These are phyloP conservation scores for human DNA, from an alignment of 2,113 vertebrate species.

Conservation along the genomic window DNA sequence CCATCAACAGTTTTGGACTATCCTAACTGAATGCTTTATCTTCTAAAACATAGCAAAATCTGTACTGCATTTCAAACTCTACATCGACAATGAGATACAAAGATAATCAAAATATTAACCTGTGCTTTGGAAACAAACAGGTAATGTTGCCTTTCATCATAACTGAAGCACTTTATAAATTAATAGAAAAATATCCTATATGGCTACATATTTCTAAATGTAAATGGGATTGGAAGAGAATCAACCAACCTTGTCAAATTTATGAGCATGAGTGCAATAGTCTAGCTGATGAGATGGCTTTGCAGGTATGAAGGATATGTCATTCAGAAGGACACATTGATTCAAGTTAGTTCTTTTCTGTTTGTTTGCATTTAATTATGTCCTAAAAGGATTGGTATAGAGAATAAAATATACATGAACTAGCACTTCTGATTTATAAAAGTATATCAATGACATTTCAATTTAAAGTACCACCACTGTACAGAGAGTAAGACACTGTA, in stretches of 20 bases:
- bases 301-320: conserved; percentile 67
- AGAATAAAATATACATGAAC: conserved; percentile 73
- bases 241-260: conserved; percentile 76
- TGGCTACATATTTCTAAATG: conserved; percentile 66
- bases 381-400: conserved; percentile 58
- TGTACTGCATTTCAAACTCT: not conserved
- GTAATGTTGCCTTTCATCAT: conserved; percentile 63
- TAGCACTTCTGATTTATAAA: conserved; percentile 70
- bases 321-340: conserved; percentile 77
- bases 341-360: conserved; percentile 71
- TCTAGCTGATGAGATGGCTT: conserved; percentile 69
- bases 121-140: conserved; percentile 39
- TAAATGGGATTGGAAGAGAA: conserved; percentile 70
- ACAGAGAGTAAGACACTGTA: conserved; percentile 59
- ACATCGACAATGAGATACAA: not conserved
- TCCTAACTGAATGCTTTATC: conserved; percentile 83
- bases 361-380: conserved; percentile 79
- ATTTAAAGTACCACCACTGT: conserved; percentile 26
- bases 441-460: conserved; percentile 67
- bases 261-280: conserved; percentile 49
- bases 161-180: conserved; percentile 70
- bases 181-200: conserved; percentile 62
- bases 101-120: conserved; percentile 58
- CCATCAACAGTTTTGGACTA: conserved; percentile 77
- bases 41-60: conserved; percentile 78